These are phyloP conservation scores for Betta splendens DNA, from an alignment of 2,797 vertebrate species.

Conservation along the genomic window DNA sequence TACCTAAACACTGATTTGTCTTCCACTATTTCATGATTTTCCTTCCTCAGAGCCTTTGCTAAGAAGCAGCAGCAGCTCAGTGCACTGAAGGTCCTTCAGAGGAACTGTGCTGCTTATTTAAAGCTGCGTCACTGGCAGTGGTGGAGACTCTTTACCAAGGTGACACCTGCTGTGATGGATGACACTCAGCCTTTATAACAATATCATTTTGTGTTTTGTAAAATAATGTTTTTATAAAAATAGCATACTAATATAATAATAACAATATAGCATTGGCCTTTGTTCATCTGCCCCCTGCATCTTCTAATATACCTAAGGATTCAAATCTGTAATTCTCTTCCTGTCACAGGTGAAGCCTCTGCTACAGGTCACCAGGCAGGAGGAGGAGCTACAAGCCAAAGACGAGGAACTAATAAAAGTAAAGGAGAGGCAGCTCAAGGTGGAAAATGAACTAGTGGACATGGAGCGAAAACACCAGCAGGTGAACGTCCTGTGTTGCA, in stretches of 20 bases:
- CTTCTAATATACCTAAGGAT: too few species aligned
- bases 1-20: background rate
- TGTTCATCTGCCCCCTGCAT: too few species aligned
- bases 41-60: slow-evolving; percentile 87
- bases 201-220: too few species aligned
- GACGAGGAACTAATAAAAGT: slow-evolving; percentile 96
- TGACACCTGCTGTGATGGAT: slow-evolving; percentile 47
- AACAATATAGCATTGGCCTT: too few species aligned
- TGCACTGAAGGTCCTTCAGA: slow-evolving; percentile 94
- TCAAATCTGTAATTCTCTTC: background rate
- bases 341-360: slow-evolving; percentile 91
- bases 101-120: slow-evolving; percentile 95
- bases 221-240: too few species aligned
- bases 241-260: too few species aligned
- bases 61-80: slow-evolving; percentile 98
- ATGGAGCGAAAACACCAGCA: slow-evolving; percentile 98
- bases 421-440: slow-evolving; percentile 94
- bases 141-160: slow-evolving; percentile 99
- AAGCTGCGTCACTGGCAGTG: slow-evolving; percentile 98
- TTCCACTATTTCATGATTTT: slow-evolving; percentile 6
- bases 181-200: background rate
- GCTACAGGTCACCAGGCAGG: slow-evolving; percentile 96
- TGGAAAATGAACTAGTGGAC: slow-evolving; percentile 93
- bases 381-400: slow-evolving; percentile 96
- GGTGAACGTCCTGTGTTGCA: slow-evolving; percentile 70